phyloP scores from a whole-genome alignment of 2,113 vertebrate genomes.

The Climacteris rufus region DNA sequence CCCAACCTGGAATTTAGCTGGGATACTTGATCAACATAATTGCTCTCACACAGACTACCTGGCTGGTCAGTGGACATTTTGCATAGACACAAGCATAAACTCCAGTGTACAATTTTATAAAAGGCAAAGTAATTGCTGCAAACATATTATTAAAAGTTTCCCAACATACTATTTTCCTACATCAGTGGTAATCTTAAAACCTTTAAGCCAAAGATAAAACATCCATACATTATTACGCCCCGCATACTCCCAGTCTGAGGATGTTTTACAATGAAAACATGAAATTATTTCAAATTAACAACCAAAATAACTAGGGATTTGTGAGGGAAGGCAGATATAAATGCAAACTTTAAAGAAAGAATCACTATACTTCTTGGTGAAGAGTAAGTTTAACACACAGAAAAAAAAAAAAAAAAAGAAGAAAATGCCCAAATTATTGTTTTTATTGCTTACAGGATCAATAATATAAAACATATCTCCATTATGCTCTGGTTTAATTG shows the following conservation, averaged over 20 bases:
- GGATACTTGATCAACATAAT: background rate
- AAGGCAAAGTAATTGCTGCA: background rate
- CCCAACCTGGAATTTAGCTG: background rate
- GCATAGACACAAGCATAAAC: background rate
- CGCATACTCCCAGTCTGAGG: background rate
- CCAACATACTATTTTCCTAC: background rate
- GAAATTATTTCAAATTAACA: background rate
- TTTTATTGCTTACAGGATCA: slow-evolving; percentile 37
- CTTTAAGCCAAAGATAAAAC: background rate
- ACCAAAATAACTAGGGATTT: background rate
- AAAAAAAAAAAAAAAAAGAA: background rate
- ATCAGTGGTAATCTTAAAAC: background rate
- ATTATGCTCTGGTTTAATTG: slow-evolving; percentile 54
- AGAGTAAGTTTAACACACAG: background rate
- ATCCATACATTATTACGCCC: background rate
- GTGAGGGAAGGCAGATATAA: background rate
- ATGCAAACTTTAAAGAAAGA: background rate
- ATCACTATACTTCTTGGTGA: background rate
- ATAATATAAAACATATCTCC: slow-evolving; percentile 70
- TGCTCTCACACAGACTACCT: background rate
- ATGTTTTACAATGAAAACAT: background rate
- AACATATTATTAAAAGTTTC: background rate
- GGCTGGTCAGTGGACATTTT: background rate
- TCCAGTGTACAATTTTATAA: background rate
- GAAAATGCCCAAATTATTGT: background rate